phyloP scores from a whole-genome alignment of 2,888 invertebrate genomes.

The Ferrisia virgata region DNA sequence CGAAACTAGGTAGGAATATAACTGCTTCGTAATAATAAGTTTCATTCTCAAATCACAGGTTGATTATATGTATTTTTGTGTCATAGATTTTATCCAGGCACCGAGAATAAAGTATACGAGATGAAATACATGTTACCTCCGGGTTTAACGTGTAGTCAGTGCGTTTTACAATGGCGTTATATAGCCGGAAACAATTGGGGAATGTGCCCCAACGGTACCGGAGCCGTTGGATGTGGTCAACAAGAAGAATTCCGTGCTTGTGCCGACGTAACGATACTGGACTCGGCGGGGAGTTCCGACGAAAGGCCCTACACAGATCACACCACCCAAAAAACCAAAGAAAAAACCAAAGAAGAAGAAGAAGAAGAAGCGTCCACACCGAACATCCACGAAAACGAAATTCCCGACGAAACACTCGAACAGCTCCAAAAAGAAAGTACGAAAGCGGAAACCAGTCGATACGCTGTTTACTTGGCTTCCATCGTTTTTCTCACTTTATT shows the following conservation, averaged over 20 bases:
- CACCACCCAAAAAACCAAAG: slow-evolving; percentile 46
- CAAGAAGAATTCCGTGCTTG: slow-evolving; percentile 86
- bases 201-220: slow-evolving; percentile 67
- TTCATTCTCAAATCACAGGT: not conserved
- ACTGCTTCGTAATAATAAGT: not conserved
- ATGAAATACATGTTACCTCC: slow-evolving; percentile 66
- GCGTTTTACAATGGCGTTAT: slow-evolving; percentile 85
- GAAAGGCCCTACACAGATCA: slow-evolving; percentile 49
- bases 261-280: slow-evolving; percentile 73
- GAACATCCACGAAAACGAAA: slow-evolving; percentile 47
- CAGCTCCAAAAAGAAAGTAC: slow-evolving; percentile 1
- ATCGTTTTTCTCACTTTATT: slow-evolving; percentile 56
- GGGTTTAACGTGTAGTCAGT: slow-evolving; percentile 72
- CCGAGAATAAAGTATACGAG: slow-evolving; percentile 76
- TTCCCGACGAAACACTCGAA: slow-evolving; percentile 50
- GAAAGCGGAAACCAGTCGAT: slow-evolving; percentile 55
- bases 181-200: slow-evolving; percentile 81
- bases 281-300: slow-evolving; percentile 54
- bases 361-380: slow-evolving; percentile 39
- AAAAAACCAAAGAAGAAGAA: slow-evolving; percentile 31
- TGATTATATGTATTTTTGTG: too few species aligned
- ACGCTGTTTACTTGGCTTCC: slow-evolving; percentile 55
- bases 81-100: slow-evolving; percentile 65
- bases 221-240: slow-evolving; percentile 80
- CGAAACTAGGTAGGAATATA: slow-evolving; percentile 46